These are phyloP conservation scores for Chrysocyon brachyurus DNA, from an alignment of 2,797 vertebrate genomes.

Conservation along the genomic window DNA sequence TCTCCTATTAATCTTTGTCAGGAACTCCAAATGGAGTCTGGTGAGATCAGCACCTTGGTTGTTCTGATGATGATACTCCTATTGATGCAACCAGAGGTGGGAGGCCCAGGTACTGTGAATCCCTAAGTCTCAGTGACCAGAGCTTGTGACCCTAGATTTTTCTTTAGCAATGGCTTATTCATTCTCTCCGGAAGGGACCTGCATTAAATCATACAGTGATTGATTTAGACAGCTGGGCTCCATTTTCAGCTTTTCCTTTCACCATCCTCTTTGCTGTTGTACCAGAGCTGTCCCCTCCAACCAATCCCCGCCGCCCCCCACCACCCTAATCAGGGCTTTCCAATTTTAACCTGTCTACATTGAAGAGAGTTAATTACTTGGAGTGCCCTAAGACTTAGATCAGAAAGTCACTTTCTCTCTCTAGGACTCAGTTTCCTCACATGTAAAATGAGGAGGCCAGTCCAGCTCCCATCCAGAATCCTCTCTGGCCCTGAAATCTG, in stretches of 20 bases:
- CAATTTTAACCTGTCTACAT: neutral
- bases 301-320: neutral
- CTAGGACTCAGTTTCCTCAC: constrained; percentile 24
- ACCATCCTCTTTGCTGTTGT: neutral
- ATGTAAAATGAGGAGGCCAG: neutral
- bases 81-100: neutral
- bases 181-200: neutral
- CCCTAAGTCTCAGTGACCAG: neutral
- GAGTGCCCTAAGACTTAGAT: neutral
- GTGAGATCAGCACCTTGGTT: neutral
- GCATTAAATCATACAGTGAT: neutral
- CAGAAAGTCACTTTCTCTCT: neutral
- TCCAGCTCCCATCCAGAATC: neutral
- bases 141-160: neutral
- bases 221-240: neutral
- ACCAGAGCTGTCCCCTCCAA: neutral
- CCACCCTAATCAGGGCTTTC: neutral
- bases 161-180: neutral
- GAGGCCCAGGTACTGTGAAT: neutral
- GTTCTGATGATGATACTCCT: neutral
- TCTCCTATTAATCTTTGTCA: neutral
- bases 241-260: neutral
- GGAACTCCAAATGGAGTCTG: neutral
- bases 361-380: neutral
- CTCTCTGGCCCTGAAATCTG: neutral